Percentiles rank a stretch among this genome's conserved stretches.
phyloP scores from a whole-genome alignment of 2,113 vertebrate genomes.

The Crocuta crocuta region DNA sequence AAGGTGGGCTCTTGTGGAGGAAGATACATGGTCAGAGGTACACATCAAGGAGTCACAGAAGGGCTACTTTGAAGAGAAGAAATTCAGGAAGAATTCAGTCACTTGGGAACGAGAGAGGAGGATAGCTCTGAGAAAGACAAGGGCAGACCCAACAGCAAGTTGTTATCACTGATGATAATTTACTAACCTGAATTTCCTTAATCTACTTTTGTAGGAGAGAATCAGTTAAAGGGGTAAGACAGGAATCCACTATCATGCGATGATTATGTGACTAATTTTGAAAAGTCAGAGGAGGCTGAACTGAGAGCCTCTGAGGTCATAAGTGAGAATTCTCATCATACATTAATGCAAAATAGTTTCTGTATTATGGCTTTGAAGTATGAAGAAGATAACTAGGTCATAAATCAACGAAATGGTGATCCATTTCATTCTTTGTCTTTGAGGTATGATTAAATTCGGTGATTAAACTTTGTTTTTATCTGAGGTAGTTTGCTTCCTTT shows the following conservation, averaged over 20 bases:
- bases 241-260: background rate
- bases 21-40: background rate
- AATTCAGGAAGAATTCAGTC: background rate
- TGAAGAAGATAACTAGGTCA: background rate
- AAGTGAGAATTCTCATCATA: background rate
- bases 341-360: background rate
- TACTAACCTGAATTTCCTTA: background rate
- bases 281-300: background rate
- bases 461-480: background rate
- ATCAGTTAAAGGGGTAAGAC: background rate
- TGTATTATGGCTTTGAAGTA: background rate
- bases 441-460: background rate
- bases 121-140: background rate
- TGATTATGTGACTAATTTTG: background rate
- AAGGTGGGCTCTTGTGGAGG: background rate
- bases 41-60: background rate
- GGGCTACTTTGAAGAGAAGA: background rate
- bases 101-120: background rate
- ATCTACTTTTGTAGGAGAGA: background rate
- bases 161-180: background rate
- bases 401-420: background rate
- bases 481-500: background rate
- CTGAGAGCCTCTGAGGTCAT: background rate
- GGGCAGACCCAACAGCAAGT: background rate
- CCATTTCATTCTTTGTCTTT: background rate